Evolutionary conservation across 2,888 invertebrate species (phyloP).

Genomic region (Ceramica pisi): DNA sequence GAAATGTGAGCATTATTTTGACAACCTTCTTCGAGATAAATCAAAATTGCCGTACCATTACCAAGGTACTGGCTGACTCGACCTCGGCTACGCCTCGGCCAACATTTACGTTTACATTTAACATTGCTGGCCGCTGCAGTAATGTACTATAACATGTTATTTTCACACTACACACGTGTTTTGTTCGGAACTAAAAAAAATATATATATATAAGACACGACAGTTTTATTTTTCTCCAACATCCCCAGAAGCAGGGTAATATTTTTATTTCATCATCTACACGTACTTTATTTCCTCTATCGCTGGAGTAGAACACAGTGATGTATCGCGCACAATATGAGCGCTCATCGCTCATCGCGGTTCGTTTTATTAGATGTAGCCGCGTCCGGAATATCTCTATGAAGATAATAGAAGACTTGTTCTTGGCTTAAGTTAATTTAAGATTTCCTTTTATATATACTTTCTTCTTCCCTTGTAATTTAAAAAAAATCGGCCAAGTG

Average conservation of each 20-base stretch:
- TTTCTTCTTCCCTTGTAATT: no score
- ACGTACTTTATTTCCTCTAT: constrained; percentile 12
- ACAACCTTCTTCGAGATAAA: no score
- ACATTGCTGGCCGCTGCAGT: no score
- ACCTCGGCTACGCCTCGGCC: no score
- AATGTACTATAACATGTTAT: no score
- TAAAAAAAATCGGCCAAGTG: no score
- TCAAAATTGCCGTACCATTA: no score
- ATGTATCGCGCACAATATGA: constrained; percentile 34
- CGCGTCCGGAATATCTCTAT: not conserved
- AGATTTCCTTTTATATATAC: not conserved
- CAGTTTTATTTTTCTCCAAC: not conserved
- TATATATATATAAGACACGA: not conserved
- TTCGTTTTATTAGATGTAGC: constrained; percentile 13
- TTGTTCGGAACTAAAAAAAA: no score
- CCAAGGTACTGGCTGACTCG: no score
- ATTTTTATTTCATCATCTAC: constrained; percentile 4
- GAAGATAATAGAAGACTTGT: not conserved
- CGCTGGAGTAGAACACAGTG: constrained; percentile 18
- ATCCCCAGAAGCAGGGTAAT: not conserved
- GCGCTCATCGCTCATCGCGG: constrained; percentile 35
- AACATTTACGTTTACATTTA: no score
- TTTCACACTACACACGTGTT: no score
- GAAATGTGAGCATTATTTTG: no score
- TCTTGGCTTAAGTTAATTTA: not conserved